Evolutionary conservation across 2,797 vertebrate species (phyloP).

Genomic region (Pelochelys cantorii): DNA sequence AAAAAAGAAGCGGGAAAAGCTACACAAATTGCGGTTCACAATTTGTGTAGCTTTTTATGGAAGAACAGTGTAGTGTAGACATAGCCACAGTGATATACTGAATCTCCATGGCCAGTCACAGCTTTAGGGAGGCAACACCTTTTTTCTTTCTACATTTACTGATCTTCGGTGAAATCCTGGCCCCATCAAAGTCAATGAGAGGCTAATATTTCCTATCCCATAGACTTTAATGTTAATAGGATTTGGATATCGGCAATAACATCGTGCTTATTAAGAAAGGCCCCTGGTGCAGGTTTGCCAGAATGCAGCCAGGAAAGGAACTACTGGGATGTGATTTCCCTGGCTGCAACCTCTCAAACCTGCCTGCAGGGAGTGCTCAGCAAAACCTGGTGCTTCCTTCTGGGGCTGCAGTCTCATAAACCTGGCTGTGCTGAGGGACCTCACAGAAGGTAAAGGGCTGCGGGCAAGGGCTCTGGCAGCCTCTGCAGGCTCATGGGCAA

Average conservation of each 20-base stretch:
- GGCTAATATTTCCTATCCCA: background rate
- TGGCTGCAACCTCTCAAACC: background rate
- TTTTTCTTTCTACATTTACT: background rate
- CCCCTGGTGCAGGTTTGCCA: background rate
- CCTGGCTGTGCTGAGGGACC: too few species aligned
- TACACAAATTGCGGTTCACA: too few species aligned
- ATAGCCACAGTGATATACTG: background rate
- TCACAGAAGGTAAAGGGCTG: too few species aligned
- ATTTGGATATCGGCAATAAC: background rate
- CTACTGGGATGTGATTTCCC: background rate
- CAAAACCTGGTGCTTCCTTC: background rate
- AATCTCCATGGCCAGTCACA: background rate
- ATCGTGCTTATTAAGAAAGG: background rate
- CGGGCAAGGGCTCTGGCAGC: too few species aligned
- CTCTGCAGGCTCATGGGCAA: too few species aligned
- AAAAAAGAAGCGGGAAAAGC: too few species aligned
- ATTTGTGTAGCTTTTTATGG: too few species aligned
- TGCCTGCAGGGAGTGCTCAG: background rate
- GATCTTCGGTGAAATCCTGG: background rate
- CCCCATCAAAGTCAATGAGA: background rate
- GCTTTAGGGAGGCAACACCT: background rate
- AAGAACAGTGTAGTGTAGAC: too few species aligned
- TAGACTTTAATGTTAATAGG: background rate
- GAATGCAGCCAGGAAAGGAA: background rate
- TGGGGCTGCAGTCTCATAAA: background rate